Base-by-base conservation (phyloP, 2,888 invertebrate species). In the Gymnosoma rotundatum region DNA sequence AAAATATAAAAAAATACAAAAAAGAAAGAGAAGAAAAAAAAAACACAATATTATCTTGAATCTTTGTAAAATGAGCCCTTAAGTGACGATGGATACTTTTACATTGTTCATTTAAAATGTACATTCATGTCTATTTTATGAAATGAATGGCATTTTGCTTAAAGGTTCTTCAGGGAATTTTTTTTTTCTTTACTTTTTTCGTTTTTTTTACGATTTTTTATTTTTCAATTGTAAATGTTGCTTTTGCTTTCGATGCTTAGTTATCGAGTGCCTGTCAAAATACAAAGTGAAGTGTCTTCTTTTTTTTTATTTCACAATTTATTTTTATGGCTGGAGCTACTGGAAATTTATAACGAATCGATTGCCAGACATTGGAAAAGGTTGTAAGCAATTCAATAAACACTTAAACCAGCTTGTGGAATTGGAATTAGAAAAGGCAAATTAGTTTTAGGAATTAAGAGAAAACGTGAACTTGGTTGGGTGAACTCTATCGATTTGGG, bases 51-150 rank as follows among this genome's bases (percentile, higher is more conserved):
- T 84, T 84, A 81, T 84, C 84, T 78, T 74, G 63, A 67, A 84
- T 84, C 84, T 72, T 56, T 78, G 78, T 81, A 84, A 84, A 84
- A 81, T 84, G 81, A 80, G 84, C 84, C 81, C 78, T 81, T 45
- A 84, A 84, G 84, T 78, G 84, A 64, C 81, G 78, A 84, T 81
- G 80, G 76, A 74, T 81, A 70, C 67, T 75, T 76, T 80, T 80
- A 83, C 80, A 80, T 73, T 84, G 79, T 83, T 73, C 67, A 52
- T 52, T 66, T 69, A 60, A 61, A 69, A 72, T 60, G 66, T 79
- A 60, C 12, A 42, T 2, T 2, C 75, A 70, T 70, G 81, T 81
- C 69, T 75, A 69, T 74, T 80, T 69, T 63, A 20, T 50, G 38
- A 72, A 69, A 67, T 73, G 67, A 73, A 80, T 60, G 60, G 73